Evolutionary conservation across 2,113 vertebrate genomes (phyloP).

Genomic region (Pachyramphus minor): DNA sequence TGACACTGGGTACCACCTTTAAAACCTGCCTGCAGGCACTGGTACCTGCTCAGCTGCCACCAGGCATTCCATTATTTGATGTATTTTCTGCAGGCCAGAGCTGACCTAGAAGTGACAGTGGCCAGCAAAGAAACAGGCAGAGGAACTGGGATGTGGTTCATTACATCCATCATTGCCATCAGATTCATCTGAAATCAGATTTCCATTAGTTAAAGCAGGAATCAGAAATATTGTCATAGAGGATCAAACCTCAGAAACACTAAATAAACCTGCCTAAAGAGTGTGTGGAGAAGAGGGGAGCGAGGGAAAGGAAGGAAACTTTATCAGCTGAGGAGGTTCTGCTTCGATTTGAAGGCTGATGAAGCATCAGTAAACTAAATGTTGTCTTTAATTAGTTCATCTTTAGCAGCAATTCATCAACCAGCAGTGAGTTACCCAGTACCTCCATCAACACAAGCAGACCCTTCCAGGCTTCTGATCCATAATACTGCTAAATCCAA

Average conservation of each 20-base stretch:
- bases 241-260: not conserved
- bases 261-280: not conserved
- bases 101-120: not conserved
- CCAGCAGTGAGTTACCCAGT: not conserved
- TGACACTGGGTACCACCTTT: not conserved
- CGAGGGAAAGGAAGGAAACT: not conserved
- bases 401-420: not conserved
- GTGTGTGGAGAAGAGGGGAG: rapidly evolving
- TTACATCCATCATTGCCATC: not conserved
- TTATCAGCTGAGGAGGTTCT: not conserved
- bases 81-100: not conserved
- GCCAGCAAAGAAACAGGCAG: not conserved
- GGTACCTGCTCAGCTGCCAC: not conserved
- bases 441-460: not conserved
- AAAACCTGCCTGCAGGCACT: not conserved
- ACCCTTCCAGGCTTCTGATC: not conserved
- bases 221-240: not conserved
- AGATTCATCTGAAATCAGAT: not conserved
- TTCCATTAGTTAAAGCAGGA: not conserved
- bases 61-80: not conserved
- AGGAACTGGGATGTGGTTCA: not conserved
- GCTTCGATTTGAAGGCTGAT: not conserved
- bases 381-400: not conserved
- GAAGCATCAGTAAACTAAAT: not conserved
- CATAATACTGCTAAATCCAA: rapidly evolving